Percentiles rank a stretch among this genome's conserved stretches.
phyloP scores from a whole-genome alignment of 2,888 invertebrate genomes.

The Clepsis dumicolana region DNA sequence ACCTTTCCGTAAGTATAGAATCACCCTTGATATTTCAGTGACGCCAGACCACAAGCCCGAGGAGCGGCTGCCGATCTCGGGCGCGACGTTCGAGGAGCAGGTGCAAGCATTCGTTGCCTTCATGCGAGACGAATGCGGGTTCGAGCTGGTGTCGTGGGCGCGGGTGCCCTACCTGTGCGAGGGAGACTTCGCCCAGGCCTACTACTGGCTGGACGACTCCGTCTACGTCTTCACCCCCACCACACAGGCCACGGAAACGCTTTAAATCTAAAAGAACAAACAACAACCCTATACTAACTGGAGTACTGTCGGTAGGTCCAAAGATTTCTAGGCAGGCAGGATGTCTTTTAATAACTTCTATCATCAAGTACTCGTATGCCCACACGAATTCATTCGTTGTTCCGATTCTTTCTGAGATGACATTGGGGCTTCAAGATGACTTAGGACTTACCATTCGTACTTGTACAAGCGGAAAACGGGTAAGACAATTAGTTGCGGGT shows the following conservation, averaged over 20 bases:
- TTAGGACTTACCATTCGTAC: too few relatives aligned
- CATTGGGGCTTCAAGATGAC: too few relatives aligned
- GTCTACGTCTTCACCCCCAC: slow-evolving; percentile 91
- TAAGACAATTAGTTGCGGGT: too few relatives aligned
- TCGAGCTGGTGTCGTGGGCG: slow-evolving; percentile 93
- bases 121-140: slow-evolving; percentile 89
- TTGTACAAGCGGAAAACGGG: too few relatives aligned
- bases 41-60: slow-evolving; percentile 90
- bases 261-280: neutral
- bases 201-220: slow-evolving; percentile 96
- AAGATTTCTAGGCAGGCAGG: neutral
- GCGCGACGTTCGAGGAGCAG: slow-evolving; percentile 92
- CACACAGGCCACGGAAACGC: neutral
- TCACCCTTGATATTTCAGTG: slow-evolving; percentile 68
- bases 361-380: neutral
- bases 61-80: slow-evolving; percentile 89
- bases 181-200: slow-evolving; percentile 96
- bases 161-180: slow-evolving; percentile 98
- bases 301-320: neutral
- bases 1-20: neutral
- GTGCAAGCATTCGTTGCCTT: slow-evolving; percentile 89
- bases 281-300: neutral
- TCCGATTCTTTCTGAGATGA: neutral
- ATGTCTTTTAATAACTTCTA: neutral
- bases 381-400: neutral